Percentiles rank a stretch among this genome's conserved stretches.
phyloP scores from a whole-genome alignment of 1,140 invertebrate genomes.

The Aphis gossypii region DNA sequence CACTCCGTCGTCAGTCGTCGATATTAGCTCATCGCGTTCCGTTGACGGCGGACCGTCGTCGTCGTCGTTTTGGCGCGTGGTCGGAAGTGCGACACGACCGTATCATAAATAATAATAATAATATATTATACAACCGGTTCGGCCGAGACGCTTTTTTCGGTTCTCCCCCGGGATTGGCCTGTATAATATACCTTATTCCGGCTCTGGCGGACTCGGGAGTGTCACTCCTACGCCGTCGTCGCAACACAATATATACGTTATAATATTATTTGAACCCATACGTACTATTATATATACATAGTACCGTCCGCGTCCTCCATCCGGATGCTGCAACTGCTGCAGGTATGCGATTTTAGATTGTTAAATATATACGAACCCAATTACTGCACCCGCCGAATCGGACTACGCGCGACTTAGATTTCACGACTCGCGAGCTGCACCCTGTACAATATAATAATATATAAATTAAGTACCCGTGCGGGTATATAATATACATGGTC shows the following conservation, averaged over 20 bases:
- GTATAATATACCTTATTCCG: not conserved
- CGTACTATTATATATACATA: not conserved
- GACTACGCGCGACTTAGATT: not conserved
- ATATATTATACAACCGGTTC: slow-evolving; percentile 12
- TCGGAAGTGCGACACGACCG: not conserved
- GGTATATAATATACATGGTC: not conserved
- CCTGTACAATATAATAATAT: not conserved
- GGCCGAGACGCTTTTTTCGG: too few species aligned
- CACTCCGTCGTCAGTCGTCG: not conserved
- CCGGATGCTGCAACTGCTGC: not conserved
- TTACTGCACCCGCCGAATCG: not conserved
- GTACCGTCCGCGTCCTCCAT: not conserved
- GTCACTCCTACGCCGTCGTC: slow-evolving; percentile 53
- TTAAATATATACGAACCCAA: not conserved
- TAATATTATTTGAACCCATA: not conserved
- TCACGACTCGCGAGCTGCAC: not conserved
- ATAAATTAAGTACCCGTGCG: not conserved
- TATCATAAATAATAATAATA: too few species aligned
- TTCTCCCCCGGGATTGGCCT: not conserved
- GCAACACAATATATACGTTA: not conserved
- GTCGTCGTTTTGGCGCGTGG: slow-evolving; percentile 16
- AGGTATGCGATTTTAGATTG: not conserved
- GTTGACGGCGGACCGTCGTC: not conserved
- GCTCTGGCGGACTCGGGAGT: not conserved
- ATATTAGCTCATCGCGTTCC: not conserved